Conservation (phyloP, 1,140 invertebrate species). For the Tetramorium parvispinum region DNA sequence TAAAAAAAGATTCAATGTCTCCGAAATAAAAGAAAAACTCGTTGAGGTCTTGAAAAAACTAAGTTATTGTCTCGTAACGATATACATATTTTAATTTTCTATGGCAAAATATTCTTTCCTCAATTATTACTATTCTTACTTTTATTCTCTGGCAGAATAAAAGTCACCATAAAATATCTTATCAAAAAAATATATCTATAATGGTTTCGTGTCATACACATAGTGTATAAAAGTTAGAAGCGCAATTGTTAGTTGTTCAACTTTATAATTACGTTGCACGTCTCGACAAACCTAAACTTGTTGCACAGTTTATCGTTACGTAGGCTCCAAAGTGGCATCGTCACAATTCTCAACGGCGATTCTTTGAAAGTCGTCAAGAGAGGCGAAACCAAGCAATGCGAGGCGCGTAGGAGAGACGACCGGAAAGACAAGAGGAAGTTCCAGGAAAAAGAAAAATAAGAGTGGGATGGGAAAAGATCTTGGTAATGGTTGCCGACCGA, state of each 20-base stretch:
- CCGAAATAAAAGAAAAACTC: background rate
- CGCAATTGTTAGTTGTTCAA: background rate
- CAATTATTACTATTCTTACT: background rate
- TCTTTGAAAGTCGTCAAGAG: constrained; percentile 64
- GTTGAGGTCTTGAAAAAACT: background rate
- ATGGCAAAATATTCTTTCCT: background rate
- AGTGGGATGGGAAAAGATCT: constrained; percentile 69
- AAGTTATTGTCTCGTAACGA: background rate
- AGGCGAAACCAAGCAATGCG: constrained; percentile 28
- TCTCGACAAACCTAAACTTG: constrained; percentile 21
- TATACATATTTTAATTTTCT: background rate
- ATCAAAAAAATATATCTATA: background rate
- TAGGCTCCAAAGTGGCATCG: constrained; percentile 25
- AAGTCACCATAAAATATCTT: background rate
- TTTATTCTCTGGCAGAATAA: background rate
- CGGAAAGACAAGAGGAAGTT: constrained; percentile 55
- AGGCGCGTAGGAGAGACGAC: background rate
- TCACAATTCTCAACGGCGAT: constrained; percentile 55
- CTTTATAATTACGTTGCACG: background rate
- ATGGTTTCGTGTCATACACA: background rate
- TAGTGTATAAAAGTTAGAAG: background rate
- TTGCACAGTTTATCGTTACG: background rate
- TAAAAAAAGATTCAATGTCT: background rate
- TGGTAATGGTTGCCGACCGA: constrained; percentile 74
- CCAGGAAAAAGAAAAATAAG: constrained; percentile 52